Base-by-base conservation (phyloP, 2,797 vertebrate species). In the Oophaga sylvatica region DNA sequence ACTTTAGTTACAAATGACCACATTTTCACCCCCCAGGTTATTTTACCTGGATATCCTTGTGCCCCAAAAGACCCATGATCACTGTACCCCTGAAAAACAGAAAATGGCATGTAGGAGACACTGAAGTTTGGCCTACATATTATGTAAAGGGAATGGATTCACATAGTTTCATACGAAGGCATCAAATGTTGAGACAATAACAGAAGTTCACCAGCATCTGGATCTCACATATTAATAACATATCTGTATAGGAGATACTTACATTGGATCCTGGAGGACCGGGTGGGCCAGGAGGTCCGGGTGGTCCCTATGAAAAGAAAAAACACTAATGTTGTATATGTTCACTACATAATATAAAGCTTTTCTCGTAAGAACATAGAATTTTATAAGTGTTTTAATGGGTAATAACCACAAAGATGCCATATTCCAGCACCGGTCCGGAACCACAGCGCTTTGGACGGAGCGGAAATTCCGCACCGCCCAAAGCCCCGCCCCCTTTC, bases 221-320 rank as follows among this genome's bases (percentile, higher is more conserved):
- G n/a, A 3, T 67, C 11, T 26, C 0, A 70, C 5, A 70, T 31
- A 17, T 35, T 16, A 45, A 31, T 35, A 70, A 35, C 13, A 35
- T 35, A 70, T 68, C 5, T 31, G 12, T 31, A 1, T 56, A n/a
- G 35, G 59, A 3, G 62, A 26, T 82, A 89, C 88, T 89, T 89
- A 89, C 88, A 10, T 16, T 2, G n/a, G 9, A 92, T 35, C 97
- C 97, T 0, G 96, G 95, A 1, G 95, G 95, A 0, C 96, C 96
- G 0, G 96, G 94, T 6, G 91, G 96, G 0, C 97, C 97, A 0
- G 96, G 92, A 3, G 93, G 93, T 15, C 96, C 97, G 0, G 93
- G 93, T 53, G 82, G 90, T n/a, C 94, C 93, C 97, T 97, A 87
- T 3, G 2, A 45, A 26, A 85, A 62, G 71, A 56, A 11, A 31